Evolutionary conservation across 2,888 invertebrate genomes (phyloP).

Genomic region (Syrista parreyssii): DNA sequence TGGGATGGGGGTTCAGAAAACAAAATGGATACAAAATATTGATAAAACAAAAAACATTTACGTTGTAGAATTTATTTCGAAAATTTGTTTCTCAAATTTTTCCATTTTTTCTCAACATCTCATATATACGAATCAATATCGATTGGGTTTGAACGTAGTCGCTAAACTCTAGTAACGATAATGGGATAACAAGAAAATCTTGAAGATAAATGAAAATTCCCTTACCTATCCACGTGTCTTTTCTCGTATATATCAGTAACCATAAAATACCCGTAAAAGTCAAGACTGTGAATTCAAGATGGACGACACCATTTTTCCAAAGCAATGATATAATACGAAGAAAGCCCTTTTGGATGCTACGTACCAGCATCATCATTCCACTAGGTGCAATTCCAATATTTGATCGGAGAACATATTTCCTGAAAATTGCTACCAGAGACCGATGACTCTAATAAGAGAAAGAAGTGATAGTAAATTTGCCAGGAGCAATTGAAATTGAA

Average conservation of each 20-base stretch:
- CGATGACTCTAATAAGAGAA: not conserved
- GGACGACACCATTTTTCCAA: not conserved
- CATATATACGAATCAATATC: not conserved
- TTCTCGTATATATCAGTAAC: not conserved
- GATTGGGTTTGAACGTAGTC: not conserved
- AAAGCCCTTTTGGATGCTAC: not conserved
- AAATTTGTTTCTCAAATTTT: not conserved
- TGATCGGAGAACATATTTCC: not conserved
- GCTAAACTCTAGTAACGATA: not conserved
- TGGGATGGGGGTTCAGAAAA: not conserved
- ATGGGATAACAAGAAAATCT: not conserved
- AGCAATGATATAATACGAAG: not conserved
- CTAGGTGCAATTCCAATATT: not conserved
- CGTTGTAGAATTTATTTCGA: not conserved
- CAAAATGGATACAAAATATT: too few relatives aligned
- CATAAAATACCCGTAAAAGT: not conserved
- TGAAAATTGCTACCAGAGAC: not conserved
- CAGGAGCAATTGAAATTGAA: not conserved
- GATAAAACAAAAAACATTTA: not conserved
- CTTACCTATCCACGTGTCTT: not conserved
- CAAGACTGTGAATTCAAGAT: not conserved
- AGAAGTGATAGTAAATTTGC: not conserved
- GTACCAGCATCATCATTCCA: not conserved
- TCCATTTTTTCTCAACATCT: not conserved
- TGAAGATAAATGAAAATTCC: not conserved